A percentile compares a stretch with the other conserved stretches of the same genome.
Evolutionary conservation across 1,140 invertebrate species (phyloP).

Genomic region (Aporrectodea caliginosa): DNA sequence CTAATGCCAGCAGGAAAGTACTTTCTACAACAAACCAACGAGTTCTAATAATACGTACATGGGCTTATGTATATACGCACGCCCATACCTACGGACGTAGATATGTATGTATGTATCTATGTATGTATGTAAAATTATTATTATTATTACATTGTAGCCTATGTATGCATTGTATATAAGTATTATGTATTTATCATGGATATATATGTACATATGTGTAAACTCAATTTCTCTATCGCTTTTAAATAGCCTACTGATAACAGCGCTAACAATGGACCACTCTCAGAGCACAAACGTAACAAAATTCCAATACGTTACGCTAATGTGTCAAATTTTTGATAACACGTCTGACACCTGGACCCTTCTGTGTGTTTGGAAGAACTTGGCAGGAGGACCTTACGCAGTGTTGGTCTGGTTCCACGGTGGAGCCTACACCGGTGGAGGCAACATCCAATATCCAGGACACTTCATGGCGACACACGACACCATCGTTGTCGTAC

Average conservation of each 20-base stretch:
- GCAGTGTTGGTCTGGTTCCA: slow-evolving; percentile 96
- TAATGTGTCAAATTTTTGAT: not conserved
- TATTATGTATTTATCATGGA: not conserved
- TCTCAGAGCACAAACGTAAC: not conserved
- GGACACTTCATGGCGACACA: slow-evolving; percentile 82
- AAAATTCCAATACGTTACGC: not conserved
- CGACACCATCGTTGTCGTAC: slow-evolving; percentile 87
- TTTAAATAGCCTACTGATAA: too few relatives aligned
- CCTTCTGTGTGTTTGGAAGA: not conserved
- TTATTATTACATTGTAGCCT: too few relatives aligned
- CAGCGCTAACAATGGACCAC: too few relatives aligned
- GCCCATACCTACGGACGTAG: too few relatives aligned
- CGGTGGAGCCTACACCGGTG: slow-evolving; percentile 84
- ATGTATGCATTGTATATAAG: too few relatives aligned
- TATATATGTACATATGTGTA: not conserved
- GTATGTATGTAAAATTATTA: too few relatives aligned
- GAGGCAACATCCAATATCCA: slow-evolving; percentile 83
- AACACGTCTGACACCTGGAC: not conserved
- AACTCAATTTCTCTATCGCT: too few relatives aligned
- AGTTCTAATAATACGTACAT: too few relatives aligned
- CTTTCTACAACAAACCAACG: too few relatives aligned
- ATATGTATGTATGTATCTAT: too few relatives aligned
- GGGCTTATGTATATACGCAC: too few relatives aligned
- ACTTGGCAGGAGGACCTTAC: slow-evolving; percentile 59
- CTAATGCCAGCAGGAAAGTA: too few relatives aligned